Conservation (phyloP, 2,797 vertebrate species). For the Astyanax mexicanus region DNA sequence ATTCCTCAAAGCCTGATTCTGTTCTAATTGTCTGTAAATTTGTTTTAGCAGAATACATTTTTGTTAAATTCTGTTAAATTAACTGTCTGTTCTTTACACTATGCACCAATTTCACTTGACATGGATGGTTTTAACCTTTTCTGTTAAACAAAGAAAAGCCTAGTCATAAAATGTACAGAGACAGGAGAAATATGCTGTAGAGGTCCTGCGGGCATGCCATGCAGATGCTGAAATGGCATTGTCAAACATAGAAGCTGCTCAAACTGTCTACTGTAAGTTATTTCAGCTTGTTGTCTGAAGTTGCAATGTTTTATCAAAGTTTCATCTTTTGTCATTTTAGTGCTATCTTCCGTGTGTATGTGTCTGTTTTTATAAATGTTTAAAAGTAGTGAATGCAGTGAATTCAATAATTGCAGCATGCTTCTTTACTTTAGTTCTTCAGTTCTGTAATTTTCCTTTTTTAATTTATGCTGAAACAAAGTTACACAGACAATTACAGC, state of each 20-base stretch:
- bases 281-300: conserved; percentile 53
- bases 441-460: neutral
- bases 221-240: conserved; percentile 73
- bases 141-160: conserved; percentile 61
- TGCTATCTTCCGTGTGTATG: neutral
- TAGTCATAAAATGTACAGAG: conserved; percentile 69
- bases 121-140: conserved; percentile 80
- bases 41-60: neutral
- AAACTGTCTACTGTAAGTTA: conserved; percentile 53
- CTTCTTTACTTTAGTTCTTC: neutral
- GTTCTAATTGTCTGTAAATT: neutral
- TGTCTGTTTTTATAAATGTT: neutral
- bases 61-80: neutral
- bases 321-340: no score
- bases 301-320: conserved; percentile 26
- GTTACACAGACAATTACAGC: neutral
- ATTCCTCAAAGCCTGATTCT: neutral
- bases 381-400: no score
- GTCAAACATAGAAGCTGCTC: conserved; percentile 66
- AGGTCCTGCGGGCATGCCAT: conserved; percentile 65
- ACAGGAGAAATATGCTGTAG: conserved; percentile 74
- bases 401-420: no score
- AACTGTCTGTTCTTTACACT: conserved; percentile 59
- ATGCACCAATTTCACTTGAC: conserved; percentile 66
- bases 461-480: neutral